Base-by-base conservation (phyloP, 2,113 vertebrate genomes). In the Neodon shergylaensis region DNA sequence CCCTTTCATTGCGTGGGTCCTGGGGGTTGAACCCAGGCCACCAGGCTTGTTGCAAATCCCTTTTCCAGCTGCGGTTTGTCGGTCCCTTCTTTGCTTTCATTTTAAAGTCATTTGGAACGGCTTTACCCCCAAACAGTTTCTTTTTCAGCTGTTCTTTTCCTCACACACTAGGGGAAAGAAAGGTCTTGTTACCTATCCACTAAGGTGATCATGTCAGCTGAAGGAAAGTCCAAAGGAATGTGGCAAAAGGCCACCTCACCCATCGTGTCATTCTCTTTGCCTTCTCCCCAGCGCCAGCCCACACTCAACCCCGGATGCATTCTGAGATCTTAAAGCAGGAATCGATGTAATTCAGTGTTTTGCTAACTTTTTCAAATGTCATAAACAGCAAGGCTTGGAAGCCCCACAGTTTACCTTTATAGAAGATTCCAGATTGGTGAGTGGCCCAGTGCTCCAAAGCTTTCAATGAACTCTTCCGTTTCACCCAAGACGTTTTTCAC, bases 401-500 rank as follows among this genome's bases (percentile, higher is more conserved):
- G 12, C 9, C 76, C 52, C 24, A 12, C 1, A n/a, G 22, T 85
- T 89, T 52, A 49, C 74, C 68, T 86, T 86, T 86, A 70, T 83
- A 63, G 91, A 77, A 77, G 89, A 96, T 94, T 93, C 92, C 72
- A 77, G 76, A 82, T 44, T 0, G 86, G 42, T 68, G 49, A 94
- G 88, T 47, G 19, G 82, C 33, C 31, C 72, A 76, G 84, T 0
- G 3, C 81, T 61, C 87, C 3, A 36, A 73, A 33, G 66, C 49
- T 74, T 96, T 88, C 52, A 93, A 90, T 76, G 21, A 31, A 42
- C 42, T 58, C 58, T 76, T 73, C 52, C 13, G 10, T 61, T 21
- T 85, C 88, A 5, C 94, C 84, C 49, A 21, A 68, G 90, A 87
- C 92, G 47, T 44, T 52, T 68, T 61, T 79, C 8, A 81, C 54